Evolutionary conservation across 92 coral and sea anemone species (phyloP).

Genomic region (Parazoanthus atlanticus): DNA sequence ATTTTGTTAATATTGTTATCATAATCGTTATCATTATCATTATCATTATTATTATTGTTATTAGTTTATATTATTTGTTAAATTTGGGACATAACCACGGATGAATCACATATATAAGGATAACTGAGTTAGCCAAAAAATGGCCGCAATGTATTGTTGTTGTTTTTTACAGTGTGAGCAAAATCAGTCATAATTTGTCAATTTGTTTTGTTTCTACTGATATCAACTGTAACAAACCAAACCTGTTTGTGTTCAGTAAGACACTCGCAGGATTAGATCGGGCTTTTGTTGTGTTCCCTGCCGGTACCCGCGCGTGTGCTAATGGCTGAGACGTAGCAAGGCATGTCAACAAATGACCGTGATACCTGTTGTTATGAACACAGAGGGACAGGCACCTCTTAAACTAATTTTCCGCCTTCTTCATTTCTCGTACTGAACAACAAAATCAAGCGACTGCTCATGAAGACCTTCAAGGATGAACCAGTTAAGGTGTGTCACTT

Average conservation of each 20-base stretch:
- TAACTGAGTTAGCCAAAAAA: no score
- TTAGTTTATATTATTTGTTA: no score
- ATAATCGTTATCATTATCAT: no score
- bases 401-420: slow-evolving; percentile 26
- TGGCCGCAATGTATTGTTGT: background rate
- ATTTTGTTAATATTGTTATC: no score
- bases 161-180: background rate
- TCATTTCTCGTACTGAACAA: background rate
- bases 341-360: background rate
- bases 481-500: background rate
- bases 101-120: no score
- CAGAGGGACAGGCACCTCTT: background rate
- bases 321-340: background rate
- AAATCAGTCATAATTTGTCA: no score
- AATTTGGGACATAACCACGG: no score
- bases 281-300: background rate
- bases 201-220: no score
- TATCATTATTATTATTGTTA: no score
- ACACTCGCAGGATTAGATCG: background rate
- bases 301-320: background rate
- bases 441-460: background rate
- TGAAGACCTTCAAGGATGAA: background rate
- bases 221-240: background rate
- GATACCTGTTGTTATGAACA: slow-evolving; percentile 15
- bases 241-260: background rate